A percentile compares a stretch with the other conserved stretches of the same genome.
These are phyloP conservation scores for Taxidea taxus DNA, from an alignment of 2,113 vertebrate species.

Conservation along the genomic window DNA sequence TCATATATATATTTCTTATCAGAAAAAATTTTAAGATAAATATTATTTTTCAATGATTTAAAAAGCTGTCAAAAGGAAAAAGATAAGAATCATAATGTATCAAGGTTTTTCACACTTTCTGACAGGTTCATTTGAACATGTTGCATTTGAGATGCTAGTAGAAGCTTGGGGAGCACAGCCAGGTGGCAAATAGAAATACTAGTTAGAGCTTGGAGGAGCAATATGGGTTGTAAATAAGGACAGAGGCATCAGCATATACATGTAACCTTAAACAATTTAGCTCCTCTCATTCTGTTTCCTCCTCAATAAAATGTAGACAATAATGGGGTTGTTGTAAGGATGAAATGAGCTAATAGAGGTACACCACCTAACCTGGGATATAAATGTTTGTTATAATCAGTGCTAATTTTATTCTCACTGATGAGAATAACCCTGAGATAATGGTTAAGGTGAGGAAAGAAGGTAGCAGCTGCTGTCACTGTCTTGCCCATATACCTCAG, in stretches of 20 bases:
- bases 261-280: neutral
- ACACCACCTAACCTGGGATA: neutral
- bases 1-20: neutral
- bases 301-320: neutral
- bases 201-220: neutral
- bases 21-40: conserved; percentile 49
- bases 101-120: conserved; percentile 5
- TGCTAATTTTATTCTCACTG: neutral
- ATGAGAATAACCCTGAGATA: neutral
- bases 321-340: neutral
- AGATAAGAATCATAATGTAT: neutral
- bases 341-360: neutral
- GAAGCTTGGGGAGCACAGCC: neutral
- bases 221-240: neutral
- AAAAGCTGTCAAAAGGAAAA: neutral
- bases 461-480: neutral
- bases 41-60: neutral
- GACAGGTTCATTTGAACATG: neutral
- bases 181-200: neutral
- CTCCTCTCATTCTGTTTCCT: neutral
- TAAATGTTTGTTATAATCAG: neutral
- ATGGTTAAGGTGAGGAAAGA: neutral
- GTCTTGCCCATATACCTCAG: neutral
- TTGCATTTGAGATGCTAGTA: neutral
- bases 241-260: neutral